Evolutionary conservation across 2,888 invertebrate species (phyloP), one percentile per base, ranked within the genome.

Genomic region (Agelastica alni): DNA sequence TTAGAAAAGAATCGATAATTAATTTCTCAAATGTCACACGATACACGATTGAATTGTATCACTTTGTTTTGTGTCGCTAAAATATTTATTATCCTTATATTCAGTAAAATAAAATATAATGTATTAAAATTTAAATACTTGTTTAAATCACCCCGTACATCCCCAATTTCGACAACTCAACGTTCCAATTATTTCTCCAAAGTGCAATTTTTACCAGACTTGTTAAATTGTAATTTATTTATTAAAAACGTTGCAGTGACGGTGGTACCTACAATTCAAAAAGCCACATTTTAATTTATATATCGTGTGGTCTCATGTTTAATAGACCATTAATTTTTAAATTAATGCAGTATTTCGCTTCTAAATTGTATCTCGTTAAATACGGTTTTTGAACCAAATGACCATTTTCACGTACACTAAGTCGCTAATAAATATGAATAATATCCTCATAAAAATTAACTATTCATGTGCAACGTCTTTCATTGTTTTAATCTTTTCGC

Each of bases 241-340:
- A 55, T 60, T 58, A 54, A 58, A 58, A 60, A 58, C 56, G 58
- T 52, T 56, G 58, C 56, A 48, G 54, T 53, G 57, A 53, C 56
- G 53, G 56, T 58, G 7, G 37, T 39, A 39, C 37, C 20, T 9
- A 52, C 62, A 54, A 61, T 62, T 56, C 56, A 60, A 62, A 49
- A 65, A 63, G 58, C 63, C 60, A 55, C 64, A 59, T 62, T 62
- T 51, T 61, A 60, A 62, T 64, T 60, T 65, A 60, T 63, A 62
- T 67, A 41, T 59, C 61, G 62, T 64, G 62, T 56, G 63, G 63
- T 63, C 59, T 65, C 62, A 63, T 60, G 67, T 64, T 68, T 62
- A 68, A 68, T 65, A 63, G 65, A 54, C 67, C 65, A 65, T 69
- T 65, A 65, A 66, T 66, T 65, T 68, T 69, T 67, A 62, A 67